Conservation (phyloP, 2,888 invertebrate genomes). For the Archips xylosteana region DNA sequence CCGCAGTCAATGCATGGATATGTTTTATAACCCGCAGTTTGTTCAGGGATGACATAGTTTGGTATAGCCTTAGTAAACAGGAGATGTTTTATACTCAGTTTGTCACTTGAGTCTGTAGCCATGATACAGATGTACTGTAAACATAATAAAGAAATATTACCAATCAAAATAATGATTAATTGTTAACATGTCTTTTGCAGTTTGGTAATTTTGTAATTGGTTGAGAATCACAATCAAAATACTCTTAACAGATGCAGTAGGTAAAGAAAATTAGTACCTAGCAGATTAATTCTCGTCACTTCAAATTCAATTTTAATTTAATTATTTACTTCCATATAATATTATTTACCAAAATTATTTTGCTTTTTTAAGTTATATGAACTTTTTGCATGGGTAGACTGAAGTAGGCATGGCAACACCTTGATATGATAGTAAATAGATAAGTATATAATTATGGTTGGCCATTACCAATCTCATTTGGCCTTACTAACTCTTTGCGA, state of each 20-base stretch:
- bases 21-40: constrained; percentile 69
- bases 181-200: neutral
- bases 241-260: too few relatives aligned
- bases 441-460: neutral
- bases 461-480: neutral
- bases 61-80: constrained; percentile 74
- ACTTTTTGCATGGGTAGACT: neutral
- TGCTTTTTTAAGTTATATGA: neutral
- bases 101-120: constrained; percentile 58
- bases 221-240: too few relatives aligned
- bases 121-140: constrained; percentile 27
- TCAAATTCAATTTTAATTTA: neutral
- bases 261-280: neutral
- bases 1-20: constrained; percentile 83
- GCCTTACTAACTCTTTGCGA: neutral
- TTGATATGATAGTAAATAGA: constrained; percentile 8
- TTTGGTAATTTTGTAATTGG: neutral
- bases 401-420: constrained; percentile 34
- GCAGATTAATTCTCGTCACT: neutral
- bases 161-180: neutral
- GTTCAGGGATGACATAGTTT: constrained; percentile 64
- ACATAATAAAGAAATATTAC: neutral
- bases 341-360: neutral
- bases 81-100: constrained; percentile 70
- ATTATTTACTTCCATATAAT: too few relatives aligned